These are phyloP conservation scores for Sminthopsis crassicaudata DNA, from an alignment of 2,113 vertebrate species.

Conservation along the genomic window DNA sequence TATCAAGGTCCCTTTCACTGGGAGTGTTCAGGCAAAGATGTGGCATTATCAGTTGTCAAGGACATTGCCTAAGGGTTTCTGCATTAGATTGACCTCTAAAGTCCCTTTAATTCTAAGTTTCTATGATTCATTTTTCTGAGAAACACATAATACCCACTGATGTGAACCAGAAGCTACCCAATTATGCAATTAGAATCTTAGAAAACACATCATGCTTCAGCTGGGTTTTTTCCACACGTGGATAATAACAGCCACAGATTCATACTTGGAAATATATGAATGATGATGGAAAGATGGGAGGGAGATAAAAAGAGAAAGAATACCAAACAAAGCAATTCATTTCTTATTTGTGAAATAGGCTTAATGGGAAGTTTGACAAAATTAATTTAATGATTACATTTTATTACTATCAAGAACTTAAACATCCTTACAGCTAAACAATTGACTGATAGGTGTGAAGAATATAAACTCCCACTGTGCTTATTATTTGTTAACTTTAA, in stretches of 20 bases:
- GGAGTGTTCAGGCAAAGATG: neutral
- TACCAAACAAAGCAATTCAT: neutral
- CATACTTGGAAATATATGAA: neutral
- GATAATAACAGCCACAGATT: neutral
- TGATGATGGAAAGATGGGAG: neutral
- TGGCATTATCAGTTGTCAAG: slow-evolving; percentile 2
- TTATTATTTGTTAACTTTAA: neutral
- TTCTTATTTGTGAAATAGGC: neutral
- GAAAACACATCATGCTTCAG: neutral
- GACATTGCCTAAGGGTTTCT: neutral
- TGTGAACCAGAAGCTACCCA: neutral
- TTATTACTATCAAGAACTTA: neutral
- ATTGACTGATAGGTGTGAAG: neutral
- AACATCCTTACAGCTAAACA: neutral
- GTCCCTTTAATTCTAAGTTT: neutral
- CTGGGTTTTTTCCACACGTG: neutral
- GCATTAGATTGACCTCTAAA: neutral
- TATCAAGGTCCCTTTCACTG: neutral
- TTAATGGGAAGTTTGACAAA: neutral
- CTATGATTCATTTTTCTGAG: neutral
- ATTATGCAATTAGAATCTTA: slow-evolving; percentile 4
- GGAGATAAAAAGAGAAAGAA: neutral
- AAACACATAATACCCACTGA: slow-evolving; percentile 1
- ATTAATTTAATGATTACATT: slow-evolving; percentile 17
- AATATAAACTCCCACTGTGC: neutral